These are phyloP conservation scores for Daktulosphaira vitifoliae DNA, from an alignment of 1,140 invertebrate genomes.

Conservation along the genomic window DNA sequence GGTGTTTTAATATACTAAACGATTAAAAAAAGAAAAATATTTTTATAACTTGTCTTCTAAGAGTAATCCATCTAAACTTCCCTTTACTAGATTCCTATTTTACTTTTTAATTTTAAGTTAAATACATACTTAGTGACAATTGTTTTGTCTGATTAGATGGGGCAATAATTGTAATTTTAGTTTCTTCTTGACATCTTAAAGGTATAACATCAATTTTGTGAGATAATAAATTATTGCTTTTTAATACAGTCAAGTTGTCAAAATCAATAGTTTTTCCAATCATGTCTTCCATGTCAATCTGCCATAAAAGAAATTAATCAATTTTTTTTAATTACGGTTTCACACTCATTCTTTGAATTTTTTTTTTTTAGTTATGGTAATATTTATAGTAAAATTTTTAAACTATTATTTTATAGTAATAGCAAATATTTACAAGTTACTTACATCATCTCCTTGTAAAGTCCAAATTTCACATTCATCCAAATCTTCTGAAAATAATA, in stretches of 20 bases:
- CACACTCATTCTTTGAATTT: too few relatives aligned
- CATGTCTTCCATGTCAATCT: not conserved
- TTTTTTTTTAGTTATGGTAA: too few relatives aligned
- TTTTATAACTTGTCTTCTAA: too few relatives aligned
- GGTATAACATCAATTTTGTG: conserved; percentile 21
- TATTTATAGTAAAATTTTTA: too few relatives aligned
- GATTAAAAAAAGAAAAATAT: too few relatives aligned
- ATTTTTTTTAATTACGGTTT: too few relatives aligned
- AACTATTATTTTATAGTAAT: too few relatives aligned
- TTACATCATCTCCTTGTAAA: conserved; percentile 15
- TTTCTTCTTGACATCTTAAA: not conserved
- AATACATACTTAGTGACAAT: conserved; percentile 16
- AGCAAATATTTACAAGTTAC: not conserved
- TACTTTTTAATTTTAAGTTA: too few relatives aligned
- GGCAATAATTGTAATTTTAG: conserved; percentile 13
- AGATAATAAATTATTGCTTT: not conserved
- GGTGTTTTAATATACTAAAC: too few relatives aligned
- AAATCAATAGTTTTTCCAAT: not conserved
- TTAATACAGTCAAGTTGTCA: not conserved
- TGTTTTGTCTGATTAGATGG: conserved; percentile 5
- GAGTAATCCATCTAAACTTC: too few relatives aligned
- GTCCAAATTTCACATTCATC: conserved; percentile 23
- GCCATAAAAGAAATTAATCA: not conserved
- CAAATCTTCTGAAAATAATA: conserved; percentile 23
- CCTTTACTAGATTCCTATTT: too few relatives aligned